Conservation (phyloP, 2,888 invertebrate species). For the Sipha maydis region DNA sequence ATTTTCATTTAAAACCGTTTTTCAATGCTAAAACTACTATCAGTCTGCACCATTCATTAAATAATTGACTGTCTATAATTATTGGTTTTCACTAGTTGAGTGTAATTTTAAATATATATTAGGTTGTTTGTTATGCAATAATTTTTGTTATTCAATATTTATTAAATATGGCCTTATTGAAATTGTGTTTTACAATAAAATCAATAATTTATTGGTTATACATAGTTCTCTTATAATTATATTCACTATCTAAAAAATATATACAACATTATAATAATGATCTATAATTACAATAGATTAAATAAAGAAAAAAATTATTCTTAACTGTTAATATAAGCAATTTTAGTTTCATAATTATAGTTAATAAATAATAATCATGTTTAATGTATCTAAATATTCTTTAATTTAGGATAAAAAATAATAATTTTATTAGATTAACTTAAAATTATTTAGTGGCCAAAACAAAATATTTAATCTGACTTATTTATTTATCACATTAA, state of each 20-base stretch:
- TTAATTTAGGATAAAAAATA: conserved; percentile 23
- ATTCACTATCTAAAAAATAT: neutral
- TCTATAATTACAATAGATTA: conserved; percentile 13
- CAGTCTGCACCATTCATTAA: too few species aligned
- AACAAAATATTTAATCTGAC: neutral
- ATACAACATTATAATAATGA: neutral
- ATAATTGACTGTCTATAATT: too few species aligned
- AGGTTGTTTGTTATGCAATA: neutral
- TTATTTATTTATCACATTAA: neutral
- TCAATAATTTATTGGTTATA: neutral
- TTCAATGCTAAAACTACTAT: too few species aligned
- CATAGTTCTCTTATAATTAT: conserved; percentile 1
- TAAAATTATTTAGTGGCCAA: neutral
- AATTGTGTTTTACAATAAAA: neutral
- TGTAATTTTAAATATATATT: neutral
- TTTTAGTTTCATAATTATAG: conserved; percentile 21
- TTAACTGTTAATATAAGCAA: neutral
- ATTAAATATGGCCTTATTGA: neutral
- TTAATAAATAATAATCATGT: conserved; percentile 18
- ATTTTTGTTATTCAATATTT: neutral
- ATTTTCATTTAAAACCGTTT: too few species aligned
- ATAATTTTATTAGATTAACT: neutral
- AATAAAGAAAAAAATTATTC: conserved; percentile 24
- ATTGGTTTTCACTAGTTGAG: too few species aligned
- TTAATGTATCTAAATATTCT: conserved; percentile 9